A percentile compares a stretch with the other conserved stretches of the same genome.
Evolutionary conservation across 2,797 vertebrate species (phyloP).

Genomic region (Aeoliscus strigatus): DNA sequence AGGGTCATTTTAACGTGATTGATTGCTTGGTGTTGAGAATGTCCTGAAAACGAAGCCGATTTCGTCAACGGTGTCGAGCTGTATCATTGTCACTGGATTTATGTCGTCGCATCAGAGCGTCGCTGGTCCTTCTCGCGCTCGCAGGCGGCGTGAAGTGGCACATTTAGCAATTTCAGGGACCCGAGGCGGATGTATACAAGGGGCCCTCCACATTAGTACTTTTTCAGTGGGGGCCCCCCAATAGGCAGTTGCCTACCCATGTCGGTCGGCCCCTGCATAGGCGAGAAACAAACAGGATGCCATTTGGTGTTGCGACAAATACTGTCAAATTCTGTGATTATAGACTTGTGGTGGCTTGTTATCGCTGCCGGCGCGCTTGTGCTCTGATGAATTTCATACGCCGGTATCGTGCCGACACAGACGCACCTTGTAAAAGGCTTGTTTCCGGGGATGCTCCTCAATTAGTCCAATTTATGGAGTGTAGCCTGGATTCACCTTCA

Average conservation of each 20-base stretch:
- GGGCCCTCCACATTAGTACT: too few relatives aligned
- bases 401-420: constrained; percentile 51
- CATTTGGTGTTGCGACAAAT: too few relatives aligned
- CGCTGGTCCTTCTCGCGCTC: constrained; percentile 10
- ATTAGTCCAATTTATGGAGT: constrained; percentile 74
- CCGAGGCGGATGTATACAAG: too few relatives aligned
- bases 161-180: too few relatives aligned
- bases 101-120: constrained; percentile 23
- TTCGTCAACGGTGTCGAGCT: constrained; percentile 48
- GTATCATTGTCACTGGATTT: constrained; percentile 45
- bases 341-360: constrained; percentile 43
- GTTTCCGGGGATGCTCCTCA: constrained; percentile 66
- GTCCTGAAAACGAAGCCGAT: constrained; percentile 60
- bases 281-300: too few relatives aligned
- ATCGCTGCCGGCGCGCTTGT: constrained; percentile 33
- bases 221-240: too few relatives aligned
- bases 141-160: constrained; percentile 23
- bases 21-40: constrained; percentile 56
- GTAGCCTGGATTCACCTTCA: constrained; percentile 66
- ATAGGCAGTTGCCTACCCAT: too few relatives aligned
- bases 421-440: constrained; percentile 54
- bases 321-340: too few relatives aligned
- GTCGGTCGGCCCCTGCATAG: too few relatives aligned
- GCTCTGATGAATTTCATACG: constrained; percentile 52
- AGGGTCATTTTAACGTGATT: constrained; percentile 62